Base-by-base conservation (phyloP, 2,888 invertebrate genomes). In the Platypus cylindrus region DNA sequence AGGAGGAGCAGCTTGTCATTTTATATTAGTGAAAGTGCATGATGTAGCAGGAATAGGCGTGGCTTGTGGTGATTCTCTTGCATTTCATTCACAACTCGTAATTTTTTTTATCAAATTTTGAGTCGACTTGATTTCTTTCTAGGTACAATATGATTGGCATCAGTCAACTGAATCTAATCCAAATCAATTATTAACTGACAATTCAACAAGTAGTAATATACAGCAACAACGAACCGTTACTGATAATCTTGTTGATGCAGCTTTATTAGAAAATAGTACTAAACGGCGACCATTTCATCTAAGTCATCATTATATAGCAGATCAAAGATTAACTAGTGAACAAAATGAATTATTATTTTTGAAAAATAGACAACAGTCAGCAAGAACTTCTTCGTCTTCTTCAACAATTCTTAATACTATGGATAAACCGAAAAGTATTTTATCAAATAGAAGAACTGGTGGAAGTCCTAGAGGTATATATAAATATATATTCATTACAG, bases 391-490 rank as follows among this genome's bases (percentile, higher is more conserved):
- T 15, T 25, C 20, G 13, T 30, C 20, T 37, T 53, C 45, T 31
- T 37, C 50, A 23, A 48, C 17, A 3, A n/a, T n/a, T n/a, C n/a
- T 18, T 11, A 20, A 16, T 5, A 32, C 51, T 34, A 58, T 54
- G 53, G 57, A 60, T 40, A 61, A 60, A 42, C 61, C 60, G 27
- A 58, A 59, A 43, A 55, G 61, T 43, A 61, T 61, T 38, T 49
- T 61, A 44, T 56, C 59, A 36, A 59, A 60, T 44, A 49, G 59
- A 37, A 48, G 56, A 34, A 56, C 54, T 11, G 58, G 59, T 28
- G n/a, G n/a, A n/a, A 57, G 58, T 44, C 55, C 59, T 18, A 49
- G 58, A 54, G 58, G 59, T 59, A 49, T 43, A 25, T 11, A 2
- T 17, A 30, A 7, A 11, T 33, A n/a, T n/a, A n/a, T n/a, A n/a